These are phyloP conservation scores for Pheosia gnoma DNA, from an alignment of 2,888 invertebrate genomes.

Conservation along the genomic window DNA sequence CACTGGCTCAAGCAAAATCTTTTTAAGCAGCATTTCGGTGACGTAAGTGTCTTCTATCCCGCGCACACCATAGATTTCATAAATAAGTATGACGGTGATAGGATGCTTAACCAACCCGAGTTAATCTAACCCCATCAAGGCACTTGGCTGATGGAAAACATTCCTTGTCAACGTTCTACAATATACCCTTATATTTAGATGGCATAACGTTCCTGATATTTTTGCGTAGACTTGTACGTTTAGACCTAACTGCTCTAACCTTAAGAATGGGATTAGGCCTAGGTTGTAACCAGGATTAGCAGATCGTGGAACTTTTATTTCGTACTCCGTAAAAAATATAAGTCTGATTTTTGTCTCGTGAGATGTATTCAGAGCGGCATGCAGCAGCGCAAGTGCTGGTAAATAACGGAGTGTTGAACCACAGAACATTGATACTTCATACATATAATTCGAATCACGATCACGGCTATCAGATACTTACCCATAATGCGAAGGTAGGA, in stretches of 20 bases:
- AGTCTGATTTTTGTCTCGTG: conserved; percentile 83
- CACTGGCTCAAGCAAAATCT: background rate
- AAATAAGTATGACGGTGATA: no score
- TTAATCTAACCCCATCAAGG: no score
- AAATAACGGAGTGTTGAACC: conserved; percentile 81
- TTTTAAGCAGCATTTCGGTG: no score
- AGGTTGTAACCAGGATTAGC: background rate
- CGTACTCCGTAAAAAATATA: background rate
- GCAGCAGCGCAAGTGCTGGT: conserved; percentile 79
- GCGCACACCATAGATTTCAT: no score
- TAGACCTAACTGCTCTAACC: background rate
- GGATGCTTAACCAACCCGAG: no score
- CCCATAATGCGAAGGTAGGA: conserved; percentile 93
- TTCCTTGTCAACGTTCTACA: background rate
- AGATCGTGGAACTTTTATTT: background rate
- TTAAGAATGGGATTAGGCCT: background rate
- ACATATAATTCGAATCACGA: conserved; percentile 54
- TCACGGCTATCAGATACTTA: conserved; percentile 80
- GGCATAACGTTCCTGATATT: background rate
- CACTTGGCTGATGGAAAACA: no score
- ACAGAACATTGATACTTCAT: conserved; percentile 79
- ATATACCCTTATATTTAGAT: background rate
- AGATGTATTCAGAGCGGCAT: conserved; percentile 76
- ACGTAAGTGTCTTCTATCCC: no score
- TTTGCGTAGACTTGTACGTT: background rate